These are phyloP conservation scores for Lymantria monacha DNA, from an alignment of 2,888 invertebrate genomes.

Conservation along the genomic window DNA sequence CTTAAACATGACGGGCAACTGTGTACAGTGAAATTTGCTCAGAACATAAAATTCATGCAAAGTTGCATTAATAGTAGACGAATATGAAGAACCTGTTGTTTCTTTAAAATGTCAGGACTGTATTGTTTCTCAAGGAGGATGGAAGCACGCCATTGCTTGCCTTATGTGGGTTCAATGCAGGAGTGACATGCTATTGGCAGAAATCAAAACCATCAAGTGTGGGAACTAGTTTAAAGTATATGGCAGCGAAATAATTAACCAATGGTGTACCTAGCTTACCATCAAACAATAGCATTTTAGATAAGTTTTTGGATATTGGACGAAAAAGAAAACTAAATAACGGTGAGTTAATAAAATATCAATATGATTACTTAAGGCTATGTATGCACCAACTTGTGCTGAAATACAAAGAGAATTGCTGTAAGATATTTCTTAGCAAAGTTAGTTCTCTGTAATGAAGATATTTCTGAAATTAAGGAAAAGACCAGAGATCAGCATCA, in stretches of 20 bases:
- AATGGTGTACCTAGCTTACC: not conserved
- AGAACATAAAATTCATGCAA: not conserved
- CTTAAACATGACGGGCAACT: too few species aligned
- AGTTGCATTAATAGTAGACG: not conserved
- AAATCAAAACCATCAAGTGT: constrained; percentile 3
- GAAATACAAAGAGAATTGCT: not conserved
- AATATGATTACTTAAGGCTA: too few species aligned
- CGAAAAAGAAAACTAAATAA: not conserved
- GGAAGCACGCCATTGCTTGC: constrained; percentile 1
- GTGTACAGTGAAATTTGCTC: too few species aligned
- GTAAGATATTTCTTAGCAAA: not conserved
- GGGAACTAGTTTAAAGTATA: too few species aligned
- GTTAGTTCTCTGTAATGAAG: not conserved
- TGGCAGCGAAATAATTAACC: not conserved
- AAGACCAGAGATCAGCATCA: constrained; percentile 2
- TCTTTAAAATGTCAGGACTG: not conserved
- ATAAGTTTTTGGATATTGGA: not conserved
- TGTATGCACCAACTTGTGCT: not conserved
- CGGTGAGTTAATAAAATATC: too few species aligned
- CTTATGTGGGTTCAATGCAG: constrained; percentile 8
- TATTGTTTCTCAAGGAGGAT: not conserved
- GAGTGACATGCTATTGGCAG: constrained; percentile 7
- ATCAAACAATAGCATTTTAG: not conserved
- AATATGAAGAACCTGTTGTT: not conserved
- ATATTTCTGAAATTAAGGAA: not conserved